Evolutionary conservation across 2,797 vertebrate species (phyloP), one percentile per base, ranked within the genome.

Genomic region (Microctenopoma steveboyesi): DNA sequence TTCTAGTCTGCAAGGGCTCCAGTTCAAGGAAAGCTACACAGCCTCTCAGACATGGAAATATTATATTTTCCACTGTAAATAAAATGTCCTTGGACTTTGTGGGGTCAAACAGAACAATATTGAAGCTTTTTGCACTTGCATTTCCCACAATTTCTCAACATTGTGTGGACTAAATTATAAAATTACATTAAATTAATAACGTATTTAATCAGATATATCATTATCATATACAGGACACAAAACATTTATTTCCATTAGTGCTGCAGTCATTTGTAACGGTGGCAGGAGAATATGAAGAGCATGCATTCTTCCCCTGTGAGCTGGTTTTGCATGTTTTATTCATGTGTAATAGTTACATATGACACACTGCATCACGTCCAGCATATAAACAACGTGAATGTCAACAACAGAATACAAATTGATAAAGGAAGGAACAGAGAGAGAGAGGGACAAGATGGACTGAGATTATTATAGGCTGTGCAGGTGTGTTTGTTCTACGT

Each of bases 381-480:
- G 47, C 63, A 61, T 50, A 55, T n/a, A 76, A 42, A 81, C 63
- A 82, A 62, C 30, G 58, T n/a, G 53, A 48, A 78, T 50, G 70
- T 76, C 80, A 69, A 52, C 80, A 72, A 88, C 75, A 70, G 84
- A 82, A 89, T 83, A 85, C 72, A 86, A 88, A 90, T 84, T 82
- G 74, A 57, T 84, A 37, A 37, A 37, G 37, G 11, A 37, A 42
- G 40, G 14, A 14, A 61, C 51, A 25, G 45, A 45, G 47, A 27
- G 27, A 25, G 45, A 16, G 15, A 14, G 12, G 62, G 51, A 69
- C 43, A 73, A 78, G 73, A 85, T 69, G 83, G 71, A 83, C 65
- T 59, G 71, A 76, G 65, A 88, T 86, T 81, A 91, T 83, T 85
- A 84, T 47, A 82, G 60, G 18, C 67, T 64, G 72, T 76, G 61